phyloP scores from a whole-genome alignment of 2,888 invertebrate genomes.

The Lithophane leautieri region DNA sequence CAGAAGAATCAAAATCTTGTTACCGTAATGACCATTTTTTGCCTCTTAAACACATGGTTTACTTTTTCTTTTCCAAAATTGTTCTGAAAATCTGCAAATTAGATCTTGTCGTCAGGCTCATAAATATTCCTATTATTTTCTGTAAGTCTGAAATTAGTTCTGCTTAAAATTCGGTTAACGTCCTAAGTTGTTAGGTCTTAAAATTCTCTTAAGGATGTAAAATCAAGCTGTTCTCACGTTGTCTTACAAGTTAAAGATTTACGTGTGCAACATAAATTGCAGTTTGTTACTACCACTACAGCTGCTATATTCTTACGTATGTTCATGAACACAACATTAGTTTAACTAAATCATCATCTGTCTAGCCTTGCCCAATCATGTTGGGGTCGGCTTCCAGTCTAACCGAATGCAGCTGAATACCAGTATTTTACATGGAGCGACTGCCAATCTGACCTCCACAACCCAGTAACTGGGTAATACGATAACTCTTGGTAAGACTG shows the following conservation, averaged over 20 bases:
- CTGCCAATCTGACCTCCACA: too few relatives aligned
- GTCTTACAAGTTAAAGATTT: slow-evolving; percentile 17
- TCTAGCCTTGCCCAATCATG: too few relatives aligned
- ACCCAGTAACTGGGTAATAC: too few relatives aligned
- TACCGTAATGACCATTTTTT: slow-evolving; percentile 11
- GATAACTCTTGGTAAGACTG: too few relatives aligned
- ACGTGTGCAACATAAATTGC: slow-evolving; percentile 13
- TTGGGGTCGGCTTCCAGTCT: too few relatives aligned
- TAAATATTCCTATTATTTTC: neutral
- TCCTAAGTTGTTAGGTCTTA: slow-evolving; percentile 21
- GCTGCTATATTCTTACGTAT: too few relatives aligned
- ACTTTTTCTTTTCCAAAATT: neutral
- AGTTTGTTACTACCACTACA: neutral
- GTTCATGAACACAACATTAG: too few relatives aligned
- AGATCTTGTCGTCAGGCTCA: neutral
- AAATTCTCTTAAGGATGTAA: slow-evolving; percentile 15
- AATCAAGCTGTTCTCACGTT: slow-evolving; percentile 18
- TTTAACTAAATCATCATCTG: too few relatives aligned
- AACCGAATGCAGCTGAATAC: too few relatives aligned
- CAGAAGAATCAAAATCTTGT: slow-evolving; percentile 21
- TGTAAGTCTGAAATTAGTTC: slow-evolving; percentile 14
- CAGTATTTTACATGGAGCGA: too few relatives aligned
- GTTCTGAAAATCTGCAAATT: slow-evolving; percentile 2
- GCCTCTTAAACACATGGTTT: neutral
- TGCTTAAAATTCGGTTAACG: slow-evolving; percentile 35